Evolutionary conservation across 2,888 invertebrate species (phyloP).

Genomic region (Dicranocentrus wangi): DNA sequence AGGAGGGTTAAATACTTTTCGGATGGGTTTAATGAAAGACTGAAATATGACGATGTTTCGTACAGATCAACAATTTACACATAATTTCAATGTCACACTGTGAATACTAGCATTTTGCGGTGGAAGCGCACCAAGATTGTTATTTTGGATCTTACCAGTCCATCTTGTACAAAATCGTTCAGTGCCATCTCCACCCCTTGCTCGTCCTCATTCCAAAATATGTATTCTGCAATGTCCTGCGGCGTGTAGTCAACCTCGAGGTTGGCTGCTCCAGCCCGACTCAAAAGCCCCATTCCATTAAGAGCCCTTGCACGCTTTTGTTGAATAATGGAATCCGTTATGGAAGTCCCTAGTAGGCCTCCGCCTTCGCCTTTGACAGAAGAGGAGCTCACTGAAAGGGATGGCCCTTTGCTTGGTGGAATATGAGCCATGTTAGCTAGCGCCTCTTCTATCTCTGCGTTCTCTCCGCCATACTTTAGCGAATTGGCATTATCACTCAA

Average conservation of each 20-base stretch:
- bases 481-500: slow-evolving; percentile 69
- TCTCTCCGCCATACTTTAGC: slow-evolving; percentile 51
- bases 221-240: slow-evolving; percentile 87
- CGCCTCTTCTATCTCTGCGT: slow-evolving; percentile 52
- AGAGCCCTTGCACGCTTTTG: slow-evolving; percentile 30
- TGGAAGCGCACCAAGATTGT: too few species aligned
- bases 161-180: slow-evolving; percentile 85
- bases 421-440: slow-evolving; percentile 52
- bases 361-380: not conserved
- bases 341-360: slow-evolving; percentile 8
- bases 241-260: slow-evolving; percentile 81
- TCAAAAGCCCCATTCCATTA: slow-evolving; percentile 32
- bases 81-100: too few species aligned
- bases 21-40: too few species aligned
- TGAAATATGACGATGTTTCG: too few species aligned
- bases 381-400: slow-evolving; percentile 32
- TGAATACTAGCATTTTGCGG: too few species aligned
- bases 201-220: slow-evolving; percentile 88
- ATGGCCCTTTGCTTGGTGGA: slow-evolving; percentile 43
- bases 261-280: slow-evolving; percentile 38
- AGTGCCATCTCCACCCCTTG: slow-evolving; percentile 85
- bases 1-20: too few species aligned
- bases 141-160: slow-evolving; percentile 78
- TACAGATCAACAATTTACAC: too few species aligned
- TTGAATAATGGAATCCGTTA: slow-evolving; percentile 23